These are phyloP conservation scores for Thunnus maccoyii DNA, from an alignment of 2,113 vertebrate genomes.

Conservation along the genomic window DNA sequence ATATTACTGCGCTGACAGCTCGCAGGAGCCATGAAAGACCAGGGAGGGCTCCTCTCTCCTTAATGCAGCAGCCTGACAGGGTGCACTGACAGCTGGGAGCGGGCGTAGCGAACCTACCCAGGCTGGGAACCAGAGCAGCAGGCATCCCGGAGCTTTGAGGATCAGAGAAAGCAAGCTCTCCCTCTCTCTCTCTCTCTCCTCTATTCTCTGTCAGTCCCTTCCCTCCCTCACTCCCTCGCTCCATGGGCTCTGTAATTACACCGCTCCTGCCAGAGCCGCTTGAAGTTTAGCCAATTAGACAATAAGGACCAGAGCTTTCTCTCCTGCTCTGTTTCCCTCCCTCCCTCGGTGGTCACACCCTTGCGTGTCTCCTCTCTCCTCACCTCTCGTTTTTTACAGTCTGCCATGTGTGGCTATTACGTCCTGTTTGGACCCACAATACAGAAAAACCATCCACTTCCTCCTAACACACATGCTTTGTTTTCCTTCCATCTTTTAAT, in stretches of 20 bases:
- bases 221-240: conserved; percentile 42
- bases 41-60: conserved; percentile 7
- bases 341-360: conserved; percentile 56
- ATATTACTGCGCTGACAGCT: conserved; percentile 60
- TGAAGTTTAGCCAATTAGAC: conserved; percentile 81
- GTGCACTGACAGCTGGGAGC: conserved; percentile 60
- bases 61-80: conserved; percentile 4
- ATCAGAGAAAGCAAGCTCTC: conserved; percentile 46
- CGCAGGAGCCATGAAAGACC: conserved; percentile 5
- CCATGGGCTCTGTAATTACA: conserved; percentile 77
- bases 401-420: conserved; percentile 25
- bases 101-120: conserved; percentile 28
- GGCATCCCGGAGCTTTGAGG: conserved; percentile 50
- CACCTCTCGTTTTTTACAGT: conserved; percentile 25
- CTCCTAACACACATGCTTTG: conserved; percentile 28
- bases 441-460: conserved; percentile 23
- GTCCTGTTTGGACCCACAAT: conserved; percentile 34
- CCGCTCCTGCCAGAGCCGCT: conserved; percentile 63
- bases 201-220: conserved; percentile 50
- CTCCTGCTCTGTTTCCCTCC: conserved; percentile 20
- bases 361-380: conserved; percentile 44
- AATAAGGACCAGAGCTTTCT: conserved; percentile 75
- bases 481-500: conserved; percentile 33
- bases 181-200: conserved; percentile 36
- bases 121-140: conserved; percentile 49